Percentiles rank a stretch among this genome's conserved stretches.
Conservation (phyloP, 2,797 vertebrate genomes). For the Rhinoraja longicauda region DNA sequence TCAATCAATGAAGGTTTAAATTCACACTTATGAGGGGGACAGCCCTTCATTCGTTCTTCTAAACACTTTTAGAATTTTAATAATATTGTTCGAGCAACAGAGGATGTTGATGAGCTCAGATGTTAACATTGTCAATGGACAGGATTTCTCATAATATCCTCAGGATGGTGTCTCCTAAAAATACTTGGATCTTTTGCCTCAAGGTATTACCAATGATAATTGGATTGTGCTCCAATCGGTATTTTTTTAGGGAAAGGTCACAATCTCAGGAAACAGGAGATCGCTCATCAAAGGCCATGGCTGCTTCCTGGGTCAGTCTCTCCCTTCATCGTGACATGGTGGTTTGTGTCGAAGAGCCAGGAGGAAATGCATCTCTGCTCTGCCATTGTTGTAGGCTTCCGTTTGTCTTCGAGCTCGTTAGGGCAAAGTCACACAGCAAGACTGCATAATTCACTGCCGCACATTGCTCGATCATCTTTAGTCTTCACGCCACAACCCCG, state of each 20-base stretch:
- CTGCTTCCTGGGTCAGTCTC: constrained; percentile 54
- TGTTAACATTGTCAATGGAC: constrained; percentile 96
- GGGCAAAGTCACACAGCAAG: constrained; percentile 38
- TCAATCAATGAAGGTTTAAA: constrained; percentile 30
- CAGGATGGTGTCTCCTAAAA: constrained; percentile 66
- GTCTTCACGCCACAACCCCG: constrained; percentile 12
- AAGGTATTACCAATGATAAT: constrained; percentile 54
- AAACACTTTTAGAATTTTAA: constrained; percentile 75
- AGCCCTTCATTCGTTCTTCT: constrained; percentile 23
- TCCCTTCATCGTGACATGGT: constrained; percentile 77
- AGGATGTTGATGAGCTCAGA: constrained; percentile 52
- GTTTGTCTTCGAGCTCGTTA: constrained; percentile 80
- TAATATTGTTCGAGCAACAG: constrained; percentile 94
- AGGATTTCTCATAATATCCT: constrained; percentile 93
- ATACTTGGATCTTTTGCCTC: constrained; percentile 60
- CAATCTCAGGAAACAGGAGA: constrained; percentile 99
- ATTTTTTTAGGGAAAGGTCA: constrained; percentile 79
- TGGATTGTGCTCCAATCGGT: constrained; percentile 54
- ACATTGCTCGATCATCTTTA: constrained; percentile 31
- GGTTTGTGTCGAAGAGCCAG: constrained; percentile 75
- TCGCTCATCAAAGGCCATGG: constrained; percentile 90
- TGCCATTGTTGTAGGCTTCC: constrained; percentile 96
- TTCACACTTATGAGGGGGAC: background rate
- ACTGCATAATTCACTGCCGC: constrained; percentile 26
- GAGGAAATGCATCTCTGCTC: constrained; percentile 97